Base-by-base conservation (phyloP, 1,140 invertebrate species). In the Batillaria attramentaria region DNA sequence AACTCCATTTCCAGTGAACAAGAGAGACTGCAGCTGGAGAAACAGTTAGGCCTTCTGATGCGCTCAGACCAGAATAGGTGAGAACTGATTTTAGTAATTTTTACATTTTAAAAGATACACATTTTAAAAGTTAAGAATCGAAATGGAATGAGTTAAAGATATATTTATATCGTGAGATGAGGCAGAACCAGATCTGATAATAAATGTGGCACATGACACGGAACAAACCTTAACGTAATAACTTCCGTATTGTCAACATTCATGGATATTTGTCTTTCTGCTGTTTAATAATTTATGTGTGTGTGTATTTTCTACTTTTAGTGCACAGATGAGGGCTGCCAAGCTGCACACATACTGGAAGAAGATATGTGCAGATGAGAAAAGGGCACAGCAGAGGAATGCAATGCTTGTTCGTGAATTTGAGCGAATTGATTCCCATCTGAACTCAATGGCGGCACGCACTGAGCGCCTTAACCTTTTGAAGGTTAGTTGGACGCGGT, bases 281-380 rank as follows among this genome's bases (percentile, higher is more conserved):
- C 42, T 60, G 33, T 66, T 50, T 70, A n/a, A n/a, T n/a, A n/a
- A n/a, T n/a, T n/a, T 62, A 62, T 76, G 60, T 57, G n/a, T 65
- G n/a, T 37, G 28, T 35, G 35, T 78, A 31, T 69, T 73, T 46
- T 42, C 72, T 13, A 68, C 41, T 80, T 81, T 69, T 70, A 90
- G 89, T 41, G 77, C 84, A 16, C 88, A 87, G 62, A 69, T 90
- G 69, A 85, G 86, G 80, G 87, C 86, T 31, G 72, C 82, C 20
- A 85, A 84, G 37, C 75, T 90, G 54, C 85, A 89, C 37, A 85
- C 76, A 41, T 89, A 90, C 77, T 90, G 89, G 89, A 87, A 83
- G 77, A 87, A 87, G 73, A 79, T 90, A 39, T 90, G 89, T 87
- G 86, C 89, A 62, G 88, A 90, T 79, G 87, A 89, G 74, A 84